Evolutionary conservation across 2,797 vertebrate species (phyloP), one percentile per base, ranked within the genome.

Genomic region (Mus minutoides): DNA sequence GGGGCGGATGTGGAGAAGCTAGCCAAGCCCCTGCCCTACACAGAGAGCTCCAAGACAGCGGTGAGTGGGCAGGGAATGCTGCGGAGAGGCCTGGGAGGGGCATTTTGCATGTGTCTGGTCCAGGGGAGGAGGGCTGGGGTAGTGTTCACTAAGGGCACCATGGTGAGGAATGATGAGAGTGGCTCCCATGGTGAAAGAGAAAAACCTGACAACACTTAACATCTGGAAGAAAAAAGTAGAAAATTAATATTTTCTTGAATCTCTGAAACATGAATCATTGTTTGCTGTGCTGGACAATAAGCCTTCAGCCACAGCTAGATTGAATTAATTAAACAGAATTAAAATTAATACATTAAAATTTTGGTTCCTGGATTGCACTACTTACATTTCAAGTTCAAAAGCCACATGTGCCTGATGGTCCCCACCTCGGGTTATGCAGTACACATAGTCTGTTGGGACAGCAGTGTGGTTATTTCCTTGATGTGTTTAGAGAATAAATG

Each of bases 1-100:
- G 99, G 99, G 89, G 99, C 98, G 0, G 99, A 99, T 0, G 99
- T 99, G 40, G 99, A 99, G 98, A 99, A 98, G 96, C 99, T 99
- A 5, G 99, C 99, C 58, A 99, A 99, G 98, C 99, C 99, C 1
- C 99, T 99, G 98, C 99, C 99, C 95, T 99, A 99, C 2, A 98
- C 99, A 0, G 99, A 99, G 98, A 99, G 99, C 99, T 99, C 99
- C 97, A 99, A 99, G 99, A 98, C 99, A n/a, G 98, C 99, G 92
- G 99, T 99, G 98, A 99, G 99, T 99, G 92, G 3, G 69, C 3
- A n/a, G 11, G 37, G n/a, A 37, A 14, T 0, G 0, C 43, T 2
- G 71, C 58, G 29, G 31, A 34, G 8, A 4, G 0, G 0, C 0
- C 40, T 11, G 40, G 26, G n/a, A 6, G 14, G 0, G 0, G n/a